Base-by-base conservation (phyloP, 2,113 vertebrate species). In the Albula goreensis region DNA sequence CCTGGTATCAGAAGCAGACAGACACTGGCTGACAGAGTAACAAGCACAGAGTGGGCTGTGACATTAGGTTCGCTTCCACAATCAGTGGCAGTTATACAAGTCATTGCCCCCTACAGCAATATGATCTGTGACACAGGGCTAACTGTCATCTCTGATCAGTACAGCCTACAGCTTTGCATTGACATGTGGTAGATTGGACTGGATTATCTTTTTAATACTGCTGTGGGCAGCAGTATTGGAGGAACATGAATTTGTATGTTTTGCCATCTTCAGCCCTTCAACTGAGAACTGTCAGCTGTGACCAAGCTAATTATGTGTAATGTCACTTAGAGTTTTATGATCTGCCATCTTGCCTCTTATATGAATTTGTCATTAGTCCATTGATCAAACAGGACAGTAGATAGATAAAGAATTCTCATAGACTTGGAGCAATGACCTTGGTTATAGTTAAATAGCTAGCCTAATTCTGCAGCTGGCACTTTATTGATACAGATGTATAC, bases 1-100 rank as follows among this genome's bases (percentile, higher is more conserved):
- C 56, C 66, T 41, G 9, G 41, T 52, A 50, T 82, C 83, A 78
- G 70, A 85, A 25, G 41, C n/a, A 85, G 52, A 85, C 78, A 79
- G 84, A 22, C 19, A 57, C 41, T 22, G 13, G 49, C 51, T 10
- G 50, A 8, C 5, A 53, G 49, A 84, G 83, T 48, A 13, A 5
- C 11, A 77, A 22, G 19, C 60, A 19, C 17, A 52, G 70, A 60
- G 19, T 25, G 7, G 84, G 2, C 77, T 31, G 31, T 11, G 53
- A 60, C 17, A 31, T 8, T 49, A 19, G 52, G 17, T 78, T 48
- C 53, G 63, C 63, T 4, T 70, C 22, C 22, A 4, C 22, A 22
- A 22, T 4, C 22, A n/a, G 8, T 25, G 70, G n/a, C 70, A 31
- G 70, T 74, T 31, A 74, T 31, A 31, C n/a, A 74, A 74, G n/a